These are phyloP conservation scores for Asobara japonica DNA, from an alignment of 1,140 invertebrate genomes.

Conservation along the genomic window DNA sequence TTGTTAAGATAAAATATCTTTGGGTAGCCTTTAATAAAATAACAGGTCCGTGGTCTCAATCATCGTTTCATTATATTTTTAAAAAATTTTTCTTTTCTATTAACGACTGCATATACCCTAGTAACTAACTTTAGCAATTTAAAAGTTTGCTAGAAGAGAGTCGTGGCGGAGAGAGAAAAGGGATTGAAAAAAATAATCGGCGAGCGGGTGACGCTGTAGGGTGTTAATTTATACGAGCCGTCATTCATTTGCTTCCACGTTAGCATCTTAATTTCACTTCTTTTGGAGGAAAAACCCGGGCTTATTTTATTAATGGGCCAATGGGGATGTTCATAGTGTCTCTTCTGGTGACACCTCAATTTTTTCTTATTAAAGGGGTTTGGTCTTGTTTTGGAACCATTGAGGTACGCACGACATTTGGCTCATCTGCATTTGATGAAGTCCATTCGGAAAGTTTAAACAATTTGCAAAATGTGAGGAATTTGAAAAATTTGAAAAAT, in stretches of 20 bases:
- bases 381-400: not conserved
- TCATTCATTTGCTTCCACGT: constrained; percentile 9
- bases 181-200: constrained; percentile 3
- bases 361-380: not conserved
- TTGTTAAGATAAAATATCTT: no score
- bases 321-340: not conserved
- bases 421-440: no score
- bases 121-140: constrained; percentile 25
- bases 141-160: constrained; percentile 11
- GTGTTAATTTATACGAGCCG: constrained; percentile 19
- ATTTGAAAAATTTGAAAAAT: no score
- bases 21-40: no score
- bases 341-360: not conserved
- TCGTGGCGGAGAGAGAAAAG: not conserved
- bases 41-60: not conserved
- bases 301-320: constrained; percentile 5
- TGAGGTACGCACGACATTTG: not conserved
- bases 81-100: not conserved
- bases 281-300: not conserved
- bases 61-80: not conserved
- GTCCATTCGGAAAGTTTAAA: no score
- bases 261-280: constrained; percentile 13
- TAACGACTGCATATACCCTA: not conserved
- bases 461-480: no score
- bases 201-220: not conserved